Conservation (phyloP, 2,888 invertebrate species). For the Morpho achilles region DNA sequence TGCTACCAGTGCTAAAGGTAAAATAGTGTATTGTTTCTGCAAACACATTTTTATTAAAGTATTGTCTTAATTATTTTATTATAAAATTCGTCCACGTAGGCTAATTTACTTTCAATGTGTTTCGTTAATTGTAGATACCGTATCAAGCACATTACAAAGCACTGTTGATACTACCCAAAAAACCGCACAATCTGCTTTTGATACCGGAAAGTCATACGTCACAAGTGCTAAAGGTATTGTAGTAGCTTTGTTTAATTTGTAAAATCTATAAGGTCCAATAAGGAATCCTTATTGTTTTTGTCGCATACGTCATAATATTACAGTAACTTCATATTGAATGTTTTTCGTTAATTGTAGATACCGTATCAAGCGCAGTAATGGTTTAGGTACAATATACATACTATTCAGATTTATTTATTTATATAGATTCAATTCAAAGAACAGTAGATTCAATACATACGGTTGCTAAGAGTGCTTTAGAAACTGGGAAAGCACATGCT, state of each 20-base stretch:
- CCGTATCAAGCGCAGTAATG: conserved; percentile 44
- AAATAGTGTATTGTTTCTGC: too few relatives aligned
- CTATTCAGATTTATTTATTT: not conserved
- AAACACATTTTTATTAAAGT: too few relatives aligned
- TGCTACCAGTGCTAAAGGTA: too few relatives aligned
- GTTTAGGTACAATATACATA: not conserved
- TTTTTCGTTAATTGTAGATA: conserved; percentile 47
- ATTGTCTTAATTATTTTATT: too few relatives aligned
- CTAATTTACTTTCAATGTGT: not conserved
- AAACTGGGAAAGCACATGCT: conserved; percentile 32
- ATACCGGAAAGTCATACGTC: conserved; percentile 30
- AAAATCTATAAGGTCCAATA: too few relatives aligned
- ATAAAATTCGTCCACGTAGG: too few relatives aligned
- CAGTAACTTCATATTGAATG: conserved; percentile 41
- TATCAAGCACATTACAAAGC: conserved; percentile 27
- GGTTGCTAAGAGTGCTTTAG: conserved; percentile 42
- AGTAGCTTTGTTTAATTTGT: not conserved
- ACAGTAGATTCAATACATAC: conserved; percentile 40
- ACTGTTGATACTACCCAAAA: conserved; percentile 40
- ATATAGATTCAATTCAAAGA: conserved; percentile 16
- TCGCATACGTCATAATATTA: too few relatives aligned
- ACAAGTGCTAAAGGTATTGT: conserved; percentile 25
- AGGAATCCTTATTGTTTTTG: too few relatives aligned
- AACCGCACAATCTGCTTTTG: conserved; percentile 43
- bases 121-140: conserved; percentile 22